Conservation (phyloP, 2,113 vertebrate genomes). For the Gymnorhina tibicen region DNA sequence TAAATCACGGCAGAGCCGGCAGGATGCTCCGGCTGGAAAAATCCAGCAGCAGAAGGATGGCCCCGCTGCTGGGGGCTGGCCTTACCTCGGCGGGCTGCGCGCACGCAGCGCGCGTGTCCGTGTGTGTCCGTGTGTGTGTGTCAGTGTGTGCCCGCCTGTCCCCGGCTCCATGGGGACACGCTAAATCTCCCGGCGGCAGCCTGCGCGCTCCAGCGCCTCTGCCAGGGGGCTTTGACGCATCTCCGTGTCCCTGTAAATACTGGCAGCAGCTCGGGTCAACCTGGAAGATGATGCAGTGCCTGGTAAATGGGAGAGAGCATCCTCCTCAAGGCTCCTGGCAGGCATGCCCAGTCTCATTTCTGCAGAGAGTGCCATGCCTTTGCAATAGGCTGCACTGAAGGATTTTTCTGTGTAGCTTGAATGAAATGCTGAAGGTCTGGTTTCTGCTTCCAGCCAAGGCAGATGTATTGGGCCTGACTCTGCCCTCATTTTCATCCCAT, state of each 20-base stretch:
- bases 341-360: not conserved
- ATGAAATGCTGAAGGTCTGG: not conserved
- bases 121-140: not conserved
- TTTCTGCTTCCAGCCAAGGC: not conserved
- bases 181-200: not conserved
- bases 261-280: not conserved
- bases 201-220: not conserved
- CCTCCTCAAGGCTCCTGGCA: not conserved
- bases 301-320: not conserved
- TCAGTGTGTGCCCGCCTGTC: not conserved
- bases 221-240: not conserved
- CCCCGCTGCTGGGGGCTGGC: not conserved
- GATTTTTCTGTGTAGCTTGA: not conserved
- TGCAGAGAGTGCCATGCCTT: not conserved
- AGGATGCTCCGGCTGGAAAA: slow-evolving; percentile 58
- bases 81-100: not conserved
- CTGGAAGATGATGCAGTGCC: not conserved
- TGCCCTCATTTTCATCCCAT: not conserved
- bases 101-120: not conserved
- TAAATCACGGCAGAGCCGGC: slow-evolving; percentile 28
- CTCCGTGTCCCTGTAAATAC: not conserved
- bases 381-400: not conserved
- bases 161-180: not conserved
- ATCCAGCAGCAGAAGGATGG: slow-evolving; percentile 41
- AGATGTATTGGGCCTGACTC: not conserved